phyloP scores from a whole-genome alignment of 2,113 vertebrate species.

The Gymnorhina tibicen region DNA sequence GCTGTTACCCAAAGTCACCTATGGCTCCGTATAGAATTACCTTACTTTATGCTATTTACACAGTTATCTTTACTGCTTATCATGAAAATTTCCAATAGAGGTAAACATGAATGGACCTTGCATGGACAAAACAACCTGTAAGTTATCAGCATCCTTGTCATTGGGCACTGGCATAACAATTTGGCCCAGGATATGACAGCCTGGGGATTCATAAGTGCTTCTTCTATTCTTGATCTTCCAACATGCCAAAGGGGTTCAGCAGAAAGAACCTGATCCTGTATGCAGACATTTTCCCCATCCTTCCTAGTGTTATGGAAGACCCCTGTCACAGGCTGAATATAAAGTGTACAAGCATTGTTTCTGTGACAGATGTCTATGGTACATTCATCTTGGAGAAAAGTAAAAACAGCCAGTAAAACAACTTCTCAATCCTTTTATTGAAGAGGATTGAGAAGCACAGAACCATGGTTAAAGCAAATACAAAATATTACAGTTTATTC shows the following conservation, averaged over 20 bases:
- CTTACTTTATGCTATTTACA: background rate
- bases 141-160: background rate
- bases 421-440: background rate
- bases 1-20: background rate
- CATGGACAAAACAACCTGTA: background rate
- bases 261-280: background rate
- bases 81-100: background rate
- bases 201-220: background rate
- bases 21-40: background rate
- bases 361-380: background rate
- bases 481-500: background rate
- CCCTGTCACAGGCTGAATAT: background rate
- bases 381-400: background rate
- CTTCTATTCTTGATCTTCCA: background rate
- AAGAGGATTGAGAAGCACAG: background rate
- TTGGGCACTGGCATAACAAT: background rate
- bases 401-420: background rate
- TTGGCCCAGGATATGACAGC: background rate
- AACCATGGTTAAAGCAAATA: background rate
- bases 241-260: background rate
- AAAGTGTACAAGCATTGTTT: background rate
- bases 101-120: background rate
- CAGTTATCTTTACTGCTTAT: background rate
- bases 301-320: background rate
- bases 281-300: background rate